Conservation (phyloP, 2,113 vertebrate species). For the Myrmecophaga tridactyla region DNA sequence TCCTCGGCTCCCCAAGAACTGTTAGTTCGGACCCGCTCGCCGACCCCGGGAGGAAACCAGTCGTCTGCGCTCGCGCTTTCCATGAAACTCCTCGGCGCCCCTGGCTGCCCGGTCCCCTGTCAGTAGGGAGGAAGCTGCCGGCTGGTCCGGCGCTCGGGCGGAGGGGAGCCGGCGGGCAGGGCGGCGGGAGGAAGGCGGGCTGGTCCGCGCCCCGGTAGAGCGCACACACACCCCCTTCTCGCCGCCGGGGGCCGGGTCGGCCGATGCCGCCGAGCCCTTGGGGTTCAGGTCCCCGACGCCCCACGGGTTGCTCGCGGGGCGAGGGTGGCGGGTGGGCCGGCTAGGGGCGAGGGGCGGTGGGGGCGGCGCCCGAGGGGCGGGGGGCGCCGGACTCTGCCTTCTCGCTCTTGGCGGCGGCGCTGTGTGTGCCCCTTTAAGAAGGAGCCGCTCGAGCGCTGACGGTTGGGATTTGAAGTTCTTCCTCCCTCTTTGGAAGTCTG, state of each 20-base stretch:
- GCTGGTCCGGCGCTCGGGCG: not conserved
- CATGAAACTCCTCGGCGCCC: conserved; percentile 55
- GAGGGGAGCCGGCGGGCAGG: conserved; percentile 40
- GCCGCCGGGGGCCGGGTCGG: not conserved
- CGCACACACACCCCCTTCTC: conserved; percentile 68
- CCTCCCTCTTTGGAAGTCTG: conserved; percentile 78
- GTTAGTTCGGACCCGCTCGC: conserved; percentile 57
- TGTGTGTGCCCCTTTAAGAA: conserved; percentile 83
- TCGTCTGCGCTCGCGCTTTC: not conserved
- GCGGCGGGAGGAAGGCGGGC: conserved; percentile 45
- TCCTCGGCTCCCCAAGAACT: conserved; percentile 41
- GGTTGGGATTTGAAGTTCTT: conserved; percentile 87
- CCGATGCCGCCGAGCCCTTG: not conserved
- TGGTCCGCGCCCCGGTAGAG: conserved; percentile 65
- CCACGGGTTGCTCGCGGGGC: not conserved
- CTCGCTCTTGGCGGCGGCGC: conserved; percentile 48
- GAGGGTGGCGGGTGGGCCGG: not conserved
- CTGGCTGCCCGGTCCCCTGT: not conserved
- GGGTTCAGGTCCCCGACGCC: not conserved
- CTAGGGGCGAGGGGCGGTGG: conserved; percentile 43
- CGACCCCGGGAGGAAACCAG: not conserved
- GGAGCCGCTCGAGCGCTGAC: conserved; percentile 84
- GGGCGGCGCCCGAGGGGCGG: conserved; percentile 68
- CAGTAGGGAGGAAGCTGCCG: conserved; percentile 16
- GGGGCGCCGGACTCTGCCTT: conserved; percentile 67